Conservation (phyloP, 2,888 invertebrate genomes). For the Erebia ligea region DNA sequence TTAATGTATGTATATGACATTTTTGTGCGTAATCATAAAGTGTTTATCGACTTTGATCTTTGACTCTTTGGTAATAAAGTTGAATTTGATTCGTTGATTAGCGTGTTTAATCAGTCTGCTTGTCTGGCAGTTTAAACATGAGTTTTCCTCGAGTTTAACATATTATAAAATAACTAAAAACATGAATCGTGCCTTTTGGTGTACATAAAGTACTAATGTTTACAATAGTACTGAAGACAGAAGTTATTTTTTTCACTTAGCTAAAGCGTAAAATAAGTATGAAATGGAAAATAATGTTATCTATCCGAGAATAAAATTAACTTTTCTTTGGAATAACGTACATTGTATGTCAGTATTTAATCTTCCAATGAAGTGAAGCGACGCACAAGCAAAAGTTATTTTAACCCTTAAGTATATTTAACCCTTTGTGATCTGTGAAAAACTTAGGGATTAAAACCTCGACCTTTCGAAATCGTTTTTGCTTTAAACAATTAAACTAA, state of each 20-base stretch:
- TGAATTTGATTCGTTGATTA: conserved; percentile 7
- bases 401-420: no score
- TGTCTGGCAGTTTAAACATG: conserved; percentile 25
- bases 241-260: background rate
- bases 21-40: conserved; percentile 18
- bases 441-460: no score
- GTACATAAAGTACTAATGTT: background rate
- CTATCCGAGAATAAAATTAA: no score
- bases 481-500: no score
- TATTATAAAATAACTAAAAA: background rate
- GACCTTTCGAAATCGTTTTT: no score
- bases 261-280: background rate
- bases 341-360: no score
- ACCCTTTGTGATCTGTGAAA: no score
- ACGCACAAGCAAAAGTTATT: no score
- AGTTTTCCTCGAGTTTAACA: conserved; percentile 21
- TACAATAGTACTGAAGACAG: background rate
- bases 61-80: conserved; percentile 18
- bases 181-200: background rate
- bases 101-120: conserved; percentile 27
- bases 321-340: no score
- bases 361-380: no score
- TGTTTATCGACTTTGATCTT: conserved; percentile 22
- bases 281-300: no score
- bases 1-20: conserved; percentile 28